Base-by-base conservation (phyloP, 2,888 invertebrate species). In the Meiosimyza decipiens region DNA sequence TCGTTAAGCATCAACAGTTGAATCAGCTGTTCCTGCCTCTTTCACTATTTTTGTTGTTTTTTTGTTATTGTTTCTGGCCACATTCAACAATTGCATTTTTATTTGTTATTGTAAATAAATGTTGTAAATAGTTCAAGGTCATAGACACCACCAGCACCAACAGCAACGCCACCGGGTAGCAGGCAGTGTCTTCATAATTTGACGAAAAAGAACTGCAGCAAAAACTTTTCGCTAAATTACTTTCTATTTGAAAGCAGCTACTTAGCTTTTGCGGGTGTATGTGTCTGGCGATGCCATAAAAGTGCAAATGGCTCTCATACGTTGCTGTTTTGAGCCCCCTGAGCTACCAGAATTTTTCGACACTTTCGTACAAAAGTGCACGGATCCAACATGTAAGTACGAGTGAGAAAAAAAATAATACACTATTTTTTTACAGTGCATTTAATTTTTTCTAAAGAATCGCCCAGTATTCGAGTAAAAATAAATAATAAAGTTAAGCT, bases 301-400 rank as follows among this genome's bases (percentile, higher is more conserved):
- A 28, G 50, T 18, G 22, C 13, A 74, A 73, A 85, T 85, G 85
- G 85, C 85, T 12, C 75, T 85, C 62, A 82, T 94, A 76, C 93
- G 91, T 84, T 94, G 94, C 87, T 94, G 94, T 88, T 94, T 94
- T 85, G 94, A 94, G 83, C 89, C 91, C 69, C 89, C 90, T 18
- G 94, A 94, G 82, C 88, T 92, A 52, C 91, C 92, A 16, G 94
- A 94, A 85, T 90, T 94, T 83, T 87, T 94, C 76, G 94, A 94
- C 80, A 90, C 91, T 22, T 90, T 94, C 80, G 89, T 92, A 57
- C 92, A 92, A 87, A 94, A 94, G 88, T 94, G 94, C 85, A 92
- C 94, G 62, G 93, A 94, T 87, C 92, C 94, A 72, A 91, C 93
- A 82, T 94, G 94, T 94, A 89, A 94, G 94, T 94, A 55, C 40